These are phyloP conservation scores for Vulpes lagopus DNA, from an alignment of 2,113 vertebrate species.

Conservation along the genomic window DNA sequence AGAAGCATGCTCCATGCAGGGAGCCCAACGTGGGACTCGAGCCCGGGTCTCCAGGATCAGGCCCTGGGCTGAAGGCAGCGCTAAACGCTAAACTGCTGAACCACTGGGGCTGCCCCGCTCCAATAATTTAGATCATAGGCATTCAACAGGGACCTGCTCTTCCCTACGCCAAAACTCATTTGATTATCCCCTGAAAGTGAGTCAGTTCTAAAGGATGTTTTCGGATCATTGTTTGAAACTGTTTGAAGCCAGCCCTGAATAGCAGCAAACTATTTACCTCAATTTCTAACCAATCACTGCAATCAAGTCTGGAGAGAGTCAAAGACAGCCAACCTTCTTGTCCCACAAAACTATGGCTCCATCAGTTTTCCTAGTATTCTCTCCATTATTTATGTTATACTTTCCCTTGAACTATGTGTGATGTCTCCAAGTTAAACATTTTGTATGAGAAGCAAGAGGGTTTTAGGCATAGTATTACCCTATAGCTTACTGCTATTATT, in stretches of 20 bases:
- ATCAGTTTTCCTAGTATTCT: background rate
- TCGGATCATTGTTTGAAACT: background rate
- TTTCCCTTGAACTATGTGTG: background rate
- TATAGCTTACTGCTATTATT: background rate
- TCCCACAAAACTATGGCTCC: background rate
- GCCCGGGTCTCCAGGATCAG: no score
- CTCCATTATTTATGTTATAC: background rate
- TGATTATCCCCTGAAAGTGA: background rate
- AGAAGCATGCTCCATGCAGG: no score
- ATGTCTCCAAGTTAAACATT: constrained; percentile 14
- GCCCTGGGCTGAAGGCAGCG: no score
- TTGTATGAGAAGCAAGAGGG: background rate
- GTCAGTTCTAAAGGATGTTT: background rate
- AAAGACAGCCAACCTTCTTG: background rate
- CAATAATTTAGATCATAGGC: background rate
- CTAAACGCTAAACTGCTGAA: no score
- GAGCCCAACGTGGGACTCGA: no score
- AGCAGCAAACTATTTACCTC: background rate
- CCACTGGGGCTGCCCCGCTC: background rate
- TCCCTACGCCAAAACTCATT: background rate
- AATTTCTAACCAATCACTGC: background rate
- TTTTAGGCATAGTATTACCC: background rate
- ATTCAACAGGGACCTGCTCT: background rate
- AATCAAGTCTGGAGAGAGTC: background rate
- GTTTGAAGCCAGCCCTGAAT: background rate